phyloP scores from a whole-genome alignment of 2,113 vertebrate species.

The Tyrannus savana region DNA sequence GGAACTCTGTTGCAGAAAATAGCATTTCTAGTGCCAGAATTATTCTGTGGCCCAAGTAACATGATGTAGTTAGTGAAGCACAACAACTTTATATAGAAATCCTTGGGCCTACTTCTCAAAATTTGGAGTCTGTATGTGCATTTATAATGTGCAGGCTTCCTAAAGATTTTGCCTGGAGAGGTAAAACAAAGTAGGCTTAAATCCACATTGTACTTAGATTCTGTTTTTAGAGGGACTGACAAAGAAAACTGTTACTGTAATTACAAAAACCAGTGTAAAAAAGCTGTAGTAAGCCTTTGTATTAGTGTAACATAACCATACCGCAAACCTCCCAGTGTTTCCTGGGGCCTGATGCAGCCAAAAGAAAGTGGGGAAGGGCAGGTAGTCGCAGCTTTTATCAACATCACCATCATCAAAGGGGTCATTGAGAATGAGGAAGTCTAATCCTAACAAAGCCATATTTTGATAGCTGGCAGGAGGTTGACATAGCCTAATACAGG shows the following conservation, averaged over 20 bases:
- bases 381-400: slow-evolving; percentile 29
- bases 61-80: background rate
- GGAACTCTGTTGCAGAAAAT: background rate
- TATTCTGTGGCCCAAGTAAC: background rate
- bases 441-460: slow-evolving; percentile 43
- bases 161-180: background rate
- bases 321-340: background rate
- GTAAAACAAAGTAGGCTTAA: background rate
- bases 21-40: background rate
- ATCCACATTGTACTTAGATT: background rate
- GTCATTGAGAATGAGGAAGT: slow-evolving; percentile 50
- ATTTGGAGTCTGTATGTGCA: background rate
- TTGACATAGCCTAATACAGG: slow-evolving; percentile 45
- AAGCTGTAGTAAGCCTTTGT: background rate
- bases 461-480: slow-evolving; percentile 57
- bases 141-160: background rate
- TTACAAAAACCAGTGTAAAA: background rate
- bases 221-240: background rate
- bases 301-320: background rate
- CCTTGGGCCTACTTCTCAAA: background rate
- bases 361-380: background rate
- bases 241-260: background rate
- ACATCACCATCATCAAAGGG: slow-evolving; percentile 25
- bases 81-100: background rate
- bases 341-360: background rate